These are phyloP conservation scores for Ennomos erosarius DNA, from an alignment of 2,888 invertebrate genomes.

Conservation along the genomic window DNA sequence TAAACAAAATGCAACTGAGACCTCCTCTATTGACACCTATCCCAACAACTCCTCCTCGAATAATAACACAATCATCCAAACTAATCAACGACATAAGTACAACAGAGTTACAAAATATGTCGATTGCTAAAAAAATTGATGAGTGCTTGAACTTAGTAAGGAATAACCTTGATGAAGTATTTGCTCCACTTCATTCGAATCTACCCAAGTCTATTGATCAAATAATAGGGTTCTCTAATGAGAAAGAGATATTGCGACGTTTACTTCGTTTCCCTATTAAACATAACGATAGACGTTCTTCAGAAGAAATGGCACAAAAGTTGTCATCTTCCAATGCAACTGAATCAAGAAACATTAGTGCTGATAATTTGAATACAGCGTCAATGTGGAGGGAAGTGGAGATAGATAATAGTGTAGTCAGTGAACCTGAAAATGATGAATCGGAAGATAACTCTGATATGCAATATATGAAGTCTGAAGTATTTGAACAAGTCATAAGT, in stretches of 20 bases:
- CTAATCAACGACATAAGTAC: too few relatives aligned
- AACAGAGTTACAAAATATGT: too few relatives aligned
- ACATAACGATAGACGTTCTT: background rate
- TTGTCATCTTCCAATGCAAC: background rate
- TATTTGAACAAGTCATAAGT: background rate
- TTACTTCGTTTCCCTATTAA: too few relatives aligned
- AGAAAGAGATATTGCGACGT: too few relatives aligned
- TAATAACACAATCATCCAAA: background rate
- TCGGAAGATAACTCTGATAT: slow-evolving; percentile 1
- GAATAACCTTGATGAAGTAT: too few relatives aligned
- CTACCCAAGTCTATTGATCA: too few relatives aligned
- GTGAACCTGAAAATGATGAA: slow-evolving; percentile 8
- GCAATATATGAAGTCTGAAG: background rate
- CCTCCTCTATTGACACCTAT: slow-evolving; percentile 62
- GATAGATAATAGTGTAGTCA: slow-evolving; percentile 3
- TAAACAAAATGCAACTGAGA: slow-evolving; percentile 60
- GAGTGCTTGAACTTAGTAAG: background rate
- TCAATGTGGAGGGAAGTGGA: background rate
- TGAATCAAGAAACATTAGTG: background rate
- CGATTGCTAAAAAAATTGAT: too few relatives aligned
- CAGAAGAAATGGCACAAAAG: background rate
- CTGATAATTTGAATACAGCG: background rate
- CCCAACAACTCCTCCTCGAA: slow-evolving; percentile 56
- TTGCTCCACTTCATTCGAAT: too few relatives aligned
- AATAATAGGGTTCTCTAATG: too few relatives aligned